Conservation (phyloP, 2,113 vertebrate species). For the Brienomyrus longianalis region DNA sequence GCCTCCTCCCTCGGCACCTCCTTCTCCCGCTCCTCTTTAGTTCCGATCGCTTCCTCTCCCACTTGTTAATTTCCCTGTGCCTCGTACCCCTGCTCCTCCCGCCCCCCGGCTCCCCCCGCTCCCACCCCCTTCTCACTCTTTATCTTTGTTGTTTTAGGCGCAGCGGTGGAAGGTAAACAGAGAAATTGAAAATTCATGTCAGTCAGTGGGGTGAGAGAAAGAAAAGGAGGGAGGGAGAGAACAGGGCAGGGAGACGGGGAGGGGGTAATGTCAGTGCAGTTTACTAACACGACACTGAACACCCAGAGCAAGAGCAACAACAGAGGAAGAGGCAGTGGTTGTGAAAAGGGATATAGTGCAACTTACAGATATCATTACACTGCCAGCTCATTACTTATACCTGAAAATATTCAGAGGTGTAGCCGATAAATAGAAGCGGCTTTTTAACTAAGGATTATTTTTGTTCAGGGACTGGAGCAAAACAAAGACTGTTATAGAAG, state of each 20-base stretch:
- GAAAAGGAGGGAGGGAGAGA: constrained; percentile 20
- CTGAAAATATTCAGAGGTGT: not conserved
- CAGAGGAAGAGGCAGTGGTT: constrained; percentile 34
- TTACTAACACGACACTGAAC: constrained; percentile 72
- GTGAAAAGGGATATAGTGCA: not conserved
- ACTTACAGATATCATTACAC: not conserved
- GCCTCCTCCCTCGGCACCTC: not conserved
- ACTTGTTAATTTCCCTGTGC: not conserved
- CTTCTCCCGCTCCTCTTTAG: constrained; percentile 2
- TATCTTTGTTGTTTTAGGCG: constrained; percentile 69
- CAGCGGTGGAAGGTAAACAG: constrained; percentile 73
- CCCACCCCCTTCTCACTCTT: constrained; percentile 38
- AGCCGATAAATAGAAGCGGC: not conserved
- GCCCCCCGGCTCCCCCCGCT: not conserved
- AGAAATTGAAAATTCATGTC: constrained; percentile 73
- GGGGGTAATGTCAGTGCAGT: constrained; percentile 62
- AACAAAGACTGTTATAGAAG: constrained; percentile 1
- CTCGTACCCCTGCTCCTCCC: not conserved
- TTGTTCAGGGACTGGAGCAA: not conserved
- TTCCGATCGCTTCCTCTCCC: constrained; percentile 22
- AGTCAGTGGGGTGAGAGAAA: constrained; percentile 64
- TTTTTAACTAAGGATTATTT: not conserved
- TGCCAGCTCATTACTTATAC: not conserved
- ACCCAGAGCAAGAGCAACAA: constrained; percentile 45
- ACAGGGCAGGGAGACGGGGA: constrained; percentile 18